Evolutionary conservation across 2,797 vertebrate species (phyloP), one percentile per base, ranked within the genome.

Genomic region (Cossypha heuglini): DNA sequence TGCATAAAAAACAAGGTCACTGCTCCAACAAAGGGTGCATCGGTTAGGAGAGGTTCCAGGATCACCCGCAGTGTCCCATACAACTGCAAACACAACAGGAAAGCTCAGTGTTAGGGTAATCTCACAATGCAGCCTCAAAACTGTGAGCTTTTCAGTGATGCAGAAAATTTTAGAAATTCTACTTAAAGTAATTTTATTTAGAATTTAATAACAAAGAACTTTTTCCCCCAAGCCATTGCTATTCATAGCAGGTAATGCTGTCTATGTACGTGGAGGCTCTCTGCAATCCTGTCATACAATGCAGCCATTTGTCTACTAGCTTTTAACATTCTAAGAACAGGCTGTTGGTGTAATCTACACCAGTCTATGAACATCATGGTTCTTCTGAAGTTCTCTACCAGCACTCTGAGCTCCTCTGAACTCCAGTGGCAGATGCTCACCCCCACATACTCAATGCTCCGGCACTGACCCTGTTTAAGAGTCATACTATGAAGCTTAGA

Each of bases 1-100:
- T 98, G 98, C 46, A 99, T 98, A 93, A 99, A 99, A 97, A 99
- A 99, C 66, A 99, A 94, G 1, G 99, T 99, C 91, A 99, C 98
- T 1, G 99, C 99, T 96, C 99, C 99, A 88, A 99, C 97, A 75
- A 99, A 98, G 5, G 99, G 99, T 10, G 97, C 96, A 51, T 99
- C 98, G 0, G 98, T 98, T 81, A 99, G 97, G 31, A 99, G 98
- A 14, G 99, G 99, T 48, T 99, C 98, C 81, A 99, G 98, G 96
- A 99, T 99, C 88, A 99, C 95, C 45, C 99, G 95, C 51, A 99
- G 63, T 0, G 98, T 99, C 73, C 99, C 99, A 17, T 98, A 97
- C 86, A 99, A 81, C 99, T 99, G 96, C 42, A 62, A 91, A 12
- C 21, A 89, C 20, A 71, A 69, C 0, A 49, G 40, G 18, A 63